Evolutionary conservation across 2,797 vertebrate species (phyloP), one percentile per base, ranked within the genome.

Genomic region (Philypnodon macrostomus): DNA sequence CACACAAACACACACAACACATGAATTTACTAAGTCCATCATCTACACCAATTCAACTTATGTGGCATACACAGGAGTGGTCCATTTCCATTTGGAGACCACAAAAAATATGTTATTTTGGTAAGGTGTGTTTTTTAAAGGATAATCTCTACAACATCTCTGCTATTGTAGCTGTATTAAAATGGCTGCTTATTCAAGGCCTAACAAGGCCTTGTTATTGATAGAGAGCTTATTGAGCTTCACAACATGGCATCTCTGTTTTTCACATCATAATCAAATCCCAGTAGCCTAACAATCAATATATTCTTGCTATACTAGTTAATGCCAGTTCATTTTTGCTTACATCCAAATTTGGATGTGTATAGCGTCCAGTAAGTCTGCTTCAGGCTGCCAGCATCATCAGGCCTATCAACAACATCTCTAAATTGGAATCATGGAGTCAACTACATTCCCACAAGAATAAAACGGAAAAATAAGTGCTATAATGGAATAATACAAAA

Each of bases 111-210:
- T 69, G 69, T 75, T n/a, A n/a, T n/a, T n/a, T n/a, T n/a, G n/a
- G n/a, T n/a, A n/a, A n/a, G n/a, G n/a, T n/a, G n/a, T n/a, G n/a
- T n/a, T n/a, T n/a, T n/a, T n/a, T n/a, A n/a, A n/a, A 57, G 44
- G 64, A 79, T 17, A 3, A 10, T 6, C 21, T 29, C 10, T 11
- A 6, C 12, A 53, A 34, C 31, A 55, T 30, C 50, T n/a, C n/a
- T n/a, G n/a, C n/a, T n/a, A 49, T 16, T 13, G 39, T 66, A 67
- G 27, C 69, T 57, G 67, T 63, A 55, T 67, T 73, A 79, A 85
- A 80, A 87, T 87, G 87, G 84, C 83, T 80, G 81, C 80, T 79
- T 67, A 63, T 71, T 62, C 38, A n/a, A n/a, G n/a, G n/a, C n/a
- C n/a, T n/a, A n/a, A 51, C 17, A 45, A 33, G 68, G 67, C 78